Evolutionary conservation across 2,888 invertebrate genomes (phyloP).

Genomic region (Lottia scabra): DNA sequence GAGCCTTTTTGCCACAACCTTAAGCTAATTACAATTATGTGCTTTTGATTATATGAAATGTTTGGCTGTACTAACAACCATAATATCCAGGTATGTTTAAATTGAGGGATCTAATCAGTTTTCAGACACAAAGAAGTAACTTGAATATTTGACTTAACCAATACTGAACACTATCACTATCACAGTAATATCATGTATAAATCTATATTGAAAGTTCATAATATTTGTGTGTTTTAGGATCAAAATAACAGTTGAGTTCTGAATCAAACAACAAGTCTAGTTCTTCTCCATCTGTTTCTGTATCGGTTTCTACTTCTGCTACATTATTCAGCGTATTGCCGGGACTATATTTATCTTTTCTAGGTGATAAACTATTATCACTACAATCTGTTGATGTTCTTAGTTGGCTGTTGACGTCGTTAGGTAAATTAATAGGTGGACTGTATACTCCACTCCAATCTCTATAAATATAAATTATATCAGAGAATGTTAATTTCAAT

Average conservation of each 20-base stretch:
- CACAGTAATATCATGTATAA: no score
- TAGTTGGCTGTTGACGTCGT: conserved; percentile 28
- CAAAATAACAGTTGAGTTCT: conserved; percentile 67
- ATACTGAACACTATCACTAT: no score
- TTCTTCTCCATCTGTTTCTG: conserved; percentile 58
- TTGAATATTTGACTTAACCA: no score
- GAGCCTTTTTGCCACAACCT: no score
- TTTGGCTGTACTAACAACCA: no score
- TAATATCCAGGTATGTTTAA: no score
- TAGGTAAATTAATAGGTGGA: conserved; percentile 60
- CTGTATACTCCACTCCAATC: conserved; percentile 67
- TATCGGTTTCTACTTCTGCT: conserved; percentile 8
- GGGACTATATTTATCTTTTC: conserved; percentile 8
- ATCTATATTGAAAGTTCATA: conserved; percentile 57
- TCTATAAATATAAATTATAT: conserved; percentile 34
- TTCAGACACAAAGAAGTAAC: no score
- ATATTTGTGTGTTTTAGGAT: conserved; percentile 65
- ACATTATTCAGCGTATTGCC: conserved; percentile 2
- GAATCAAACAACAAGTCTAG: conserved; percentile 67
- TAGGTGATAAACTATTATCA: conserved; percentile 3
- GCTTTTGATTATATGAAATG: no score
- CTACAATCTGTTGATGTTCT: conserved; percentile 1
- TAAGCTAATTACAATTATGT: no score
- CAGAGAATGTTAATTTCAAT: no score
- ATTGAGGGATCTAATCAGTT: no score